These are phyloP conservation scores for Lissonota sp. DNA, from an alignment of 2,888 invertebrate genomes.

Conservation along the genomic window DNA sequence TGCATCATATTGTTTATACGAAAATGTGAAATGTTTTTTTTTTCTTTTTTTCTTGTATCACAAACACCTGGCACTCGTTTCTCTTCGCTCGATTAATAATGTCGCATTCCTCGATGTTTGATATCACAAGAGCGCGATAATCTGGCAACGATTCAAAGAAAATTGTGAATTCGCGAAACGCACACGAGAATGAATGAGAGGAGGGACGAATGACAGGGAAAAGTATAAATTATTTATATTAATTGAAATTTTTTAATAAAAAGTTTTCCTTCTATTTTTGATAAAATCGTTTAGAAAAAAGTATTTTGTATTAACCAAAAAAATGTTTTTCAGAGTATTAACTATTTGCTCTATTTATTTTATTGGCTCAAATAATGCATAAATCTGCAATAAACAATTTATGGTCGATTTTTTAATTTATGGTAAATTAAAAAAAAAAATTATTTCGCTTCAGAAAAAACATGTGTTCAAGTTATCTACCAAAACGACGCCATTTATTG, in stretches of 20 bases:
- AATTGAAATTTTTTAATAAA: too few relatives aligned
- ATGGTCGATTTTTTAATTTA: too few relatives aligned
- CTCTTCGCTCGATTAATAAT: constrained; percentile 50
- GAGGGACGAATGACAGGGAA: constrained; percentile 27
- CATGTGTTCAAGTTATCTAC: too few relatives aligned
- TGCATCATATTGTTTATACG: too few relatives aligned
- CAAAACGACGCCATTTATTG: too few relatives aligned
- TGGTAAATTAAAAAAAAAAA: too few relatives aligned
- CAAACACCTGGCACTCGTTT: constrained; percentile 45
- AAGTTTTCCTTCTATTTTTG: too few relatives aligned
- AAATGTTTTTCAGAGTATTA: too few relatives aligned
- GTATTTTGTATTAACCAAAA: background rate
- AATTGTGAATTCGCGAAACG: constrained; percentile 21
- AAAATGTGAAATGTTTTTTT: background rate
- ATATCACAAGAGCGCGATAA: constrained; percentile 16
- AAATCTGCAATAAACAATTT: too few relatives aligned
- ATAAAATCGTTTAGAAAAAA: constrained; percentile 8
- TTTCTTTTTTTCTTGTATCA: background rate
- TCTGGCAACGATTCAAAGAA: constrained; percentile 47
- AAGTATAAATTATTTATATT: constrained; percentile 1
- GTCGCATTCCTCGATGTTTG: constrained; percentile 37
- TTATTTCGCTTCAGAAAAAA: too few relatives aligned
- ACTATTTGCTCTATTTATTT: too few relatives aligned
- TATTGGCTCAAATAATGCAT: too few relatives aligned
- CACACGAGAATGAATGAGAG: background rate